phyloP scores from a whole-genome alignment of 2,888 invertebrate genomes.

The Lasioglossum figueresi region DNA sequence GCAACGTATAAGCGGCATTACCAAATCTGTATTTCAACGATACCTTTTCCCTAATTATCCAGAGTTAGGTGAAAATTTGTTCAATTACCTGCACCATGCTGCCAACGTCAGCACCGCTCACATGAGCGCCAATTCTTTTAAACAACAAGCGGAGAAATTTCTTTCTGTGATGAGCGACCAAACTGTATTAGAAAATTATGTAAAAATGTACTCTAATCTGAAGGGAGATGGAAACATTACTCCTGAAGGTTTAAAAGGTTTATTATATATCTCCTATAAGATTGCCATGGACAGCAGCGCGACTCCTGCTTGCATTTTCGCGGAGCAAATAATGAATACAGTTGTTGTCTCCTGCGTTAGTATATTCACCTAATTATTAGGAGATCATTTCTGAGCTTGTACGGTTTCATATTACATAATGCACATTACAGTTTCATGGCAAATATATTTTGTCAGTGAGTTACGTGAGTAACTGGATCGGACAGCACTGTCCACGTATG shows the following conservation, averaged over 20 bases:
- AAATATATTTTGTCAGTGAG: conserved; percentile 90
- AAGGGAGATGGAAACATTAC: conserved; percentile 85
- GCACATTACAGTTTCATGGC: conserved; percentile 87
- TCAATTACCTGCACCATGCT: conserved; percentile 86
- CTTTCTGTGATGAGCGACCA: conserved; percentile 85
- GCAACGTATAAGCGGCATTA: conserved; percentile 90
- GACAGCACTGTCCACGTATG: conserved; percentile 91
- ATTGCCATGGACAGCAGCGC: conserved; percentile 91
- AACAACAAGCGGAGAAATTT: conserved; percentile 90
- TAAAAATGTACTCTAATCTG: conserved; percentile 86
- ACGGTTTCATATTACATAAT: conserved; percentile 31
- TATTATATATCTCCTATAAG: conserved; percentile 90
- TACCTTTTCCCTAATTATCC: conserved; percentile 92
- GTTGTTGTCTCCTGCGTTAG: conserved; percentile 90
- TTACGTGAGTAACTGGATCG: conserved; percentile 93
- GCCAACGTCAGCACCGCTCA: conserved; percentile 87
- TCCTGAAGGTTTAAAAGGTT: conserved; percentile 87
- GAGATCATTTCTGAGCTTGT: not conserved
- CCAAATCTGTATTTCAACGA: conserved; percentile 88
- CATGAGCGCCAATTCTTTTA: conserved; percentile 88
- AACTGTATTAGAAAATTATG: conserved; percentile 88
- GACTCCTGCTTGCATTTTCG: conserved; percentile 88
- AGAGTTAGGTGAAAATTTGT: conserved; percentile 89
- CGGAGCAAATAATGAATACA: conserved; percentile 89
- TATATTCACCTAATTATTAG: conserved; percentile 57